Evolutionary conservation across 2,113 vertebrate species (phyloP), one percentile per base, ranked within the genome.

Genomic region (Macrotus californicus): DNA sequence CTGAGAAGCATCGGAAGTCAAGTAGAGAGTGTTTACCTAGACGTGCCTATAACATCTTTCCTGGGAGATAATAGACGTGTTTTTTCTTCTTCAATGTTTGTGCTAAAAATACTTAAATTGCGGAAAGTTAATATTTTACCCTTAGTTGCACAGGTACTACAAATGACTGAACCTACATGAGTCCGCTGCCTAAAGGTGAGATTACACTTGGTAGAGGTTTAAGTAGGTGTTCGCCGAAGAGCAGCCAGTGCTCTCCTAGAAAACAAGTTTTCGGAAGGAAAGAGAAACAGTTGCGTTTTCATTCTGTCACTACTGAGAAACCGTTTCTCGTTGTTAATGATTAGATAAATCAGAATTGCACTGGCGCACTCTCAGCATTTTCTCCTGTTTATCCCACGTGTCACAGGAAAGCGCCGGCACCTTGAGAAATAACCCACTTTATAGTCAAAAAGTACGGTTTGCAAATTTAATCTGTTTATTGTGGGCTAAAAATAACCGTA

Each of bases 261-360:
- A 98, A 98, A 98, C 92, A 97, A 97, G 82, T 96, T 96, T 96
- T 92, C 92, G 96, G 95, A 97, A 98, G 96, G 93, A 98, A 98
- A 98, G 96, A 97, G n/a, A 96, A 97, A 96, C 67, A 95, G 96
- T 96, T 97, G 96, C 84, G 93, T 98, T 98, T 98, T 97, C 97
- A 92, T 97, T 98, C 95, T 96, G 96, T 97, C 98, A 96, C 91
- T 93, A 94, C 70, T 98, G 97, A 97, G 98, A 98, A 97, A 82
- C 95, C 39, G 84, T 96, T 95, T 86, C 95, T 97, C 97, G 98
- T 96, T 91, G 67, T 97, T 98, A 98, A 98, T 98, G 97, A 98
- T 93, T 97, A 97, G 97, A 98, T 97, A 98, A 98, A 98, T 98
- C 97, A 97, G 96, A 97, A 97, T 97, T 97, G 98, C 88, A 92